Percentiles rank a stretch among this genome's conserved stretches.
phyloP scores from a whole-genome alignment of 2,797 vertebrate species.

The Xenentodon cancila region DNA sequence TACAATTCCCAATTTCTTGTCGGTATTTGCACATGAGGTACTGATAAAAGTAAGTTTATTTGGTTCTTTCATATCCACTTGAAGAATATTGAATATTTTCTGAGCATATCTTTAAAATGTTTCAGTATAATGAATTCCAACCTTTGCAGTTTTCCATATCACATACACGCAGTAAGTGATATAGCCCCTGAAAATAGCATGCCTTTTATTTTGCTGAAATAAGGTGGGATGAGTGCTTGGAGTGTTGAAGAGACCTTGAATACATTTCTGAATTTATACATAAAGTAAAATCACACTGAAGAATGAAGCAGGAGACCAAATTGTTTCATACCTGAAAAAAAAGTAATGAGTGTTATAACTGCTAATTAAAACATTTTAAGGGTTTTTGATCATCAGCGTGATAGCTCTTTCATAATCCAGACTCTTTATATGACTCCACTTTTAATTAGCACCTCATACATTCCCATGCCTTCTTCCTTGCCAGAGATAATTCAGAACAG shows the following conservation, averaged over 20 bases:
- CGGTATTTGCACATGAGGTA: too few species aligned
- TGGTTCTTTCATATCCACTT: neutral
- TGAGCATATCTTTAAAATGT: constrained; percentile 1
- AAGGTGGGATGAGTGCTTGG: neutral
- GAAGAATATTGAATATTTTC: neutral
- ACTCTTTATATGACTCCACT: constrained; percentile 27
- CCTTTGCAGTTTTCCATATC: constrained; percentile 11
- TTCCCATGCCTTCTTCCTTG: constrained; percentile 31
- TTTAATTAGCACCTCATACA: constrained; percentile 29
- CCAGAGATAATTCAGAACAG: constrained; percentile 28
- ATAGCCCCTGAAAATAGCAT: neutral
- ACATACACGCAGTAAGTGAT: neutral
- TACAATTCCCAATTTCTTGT: neutral
- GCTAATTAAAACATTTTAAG: constrained; percentile 38
- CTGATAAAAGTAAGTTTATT: constrained; percentile 1
- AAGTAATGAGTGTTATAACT: neutral
- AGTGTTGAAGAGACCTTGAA: constrained; percentile 1
- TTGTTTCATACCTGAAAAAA: constrained; percentile 18
- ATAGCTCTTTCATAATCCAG: constrained; percentile 39
- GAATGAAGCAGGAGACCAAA: constrained; percentile 9
- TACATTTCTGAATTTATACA: constrained; percentile 3
- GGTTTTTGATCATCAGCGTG: constrained; percentile 31
- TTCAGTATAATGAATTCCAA: constrained; percentile 11
- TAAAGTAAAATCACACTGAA: constrained; percentile 3
- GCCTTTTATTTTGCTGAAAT: constrained; percentile 8